Evolutionary conservation across 1,140 invertebrate species (phyloP).

Genomic region (Belonocnema kinseyi): DNA sequence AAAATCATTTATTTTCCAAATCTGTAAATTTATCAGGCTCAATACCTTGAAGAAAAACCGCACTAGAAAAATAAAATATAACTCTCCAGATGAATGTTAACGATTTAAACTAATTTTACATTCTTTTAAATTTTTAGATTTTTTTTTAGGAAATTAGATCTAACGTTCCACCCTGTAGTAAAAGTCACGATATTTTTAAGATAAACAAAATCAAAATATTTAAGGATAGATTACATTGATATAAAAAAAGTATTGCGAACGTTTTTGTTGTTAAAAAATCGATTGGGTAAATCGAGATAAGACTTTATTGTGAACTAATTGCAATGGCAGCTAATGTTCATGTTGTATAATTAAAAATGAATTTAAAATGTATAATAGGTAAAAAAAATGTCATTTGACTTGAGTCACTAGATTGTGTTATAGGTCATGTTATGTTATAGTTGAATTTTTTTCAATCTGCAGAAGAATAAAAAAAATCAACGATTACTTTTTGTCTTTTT

Average conservation of each 20-base stretch:
- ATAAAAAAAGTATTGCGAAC: no score
- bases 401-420: slow-evolving; percentile 25
- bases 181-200: slow-evolving; percentile 20
- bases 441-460: slow-evolving; percentile 28
- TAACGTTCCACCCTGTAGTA: slow-evolving; percentile 10
- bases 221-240: not conserved
- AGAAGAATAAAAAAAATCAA: slow-evolving; percentile 22
- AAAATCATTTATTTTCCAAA: not conserved
- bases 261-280: not conserved
- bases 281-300: not conserved
- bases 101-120: not conserved
- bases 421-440: slow-evolving; percentile 22
- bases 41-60: not conserved
- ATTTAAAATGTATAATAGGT: slow-evolving; percentile 15
- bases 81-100: not conserved
- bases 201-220: slow-evolving; percentile 14
- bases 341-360: slow-evolving; percentile 17
- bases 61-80: not conserved
- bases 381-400: slow-evolving; percentile 3
- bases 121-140: not conserved
- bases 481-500: no score
- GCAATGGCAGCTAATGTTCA: slow-evolving; percentile 12
- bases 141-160: not conserved
- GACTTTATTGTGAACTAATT: not conserved
- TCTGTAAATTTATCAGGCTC: not conserved